Conservation (phyloP, 2,113 vertebrate genomes). For the Calidris pygmaea region DNA sequence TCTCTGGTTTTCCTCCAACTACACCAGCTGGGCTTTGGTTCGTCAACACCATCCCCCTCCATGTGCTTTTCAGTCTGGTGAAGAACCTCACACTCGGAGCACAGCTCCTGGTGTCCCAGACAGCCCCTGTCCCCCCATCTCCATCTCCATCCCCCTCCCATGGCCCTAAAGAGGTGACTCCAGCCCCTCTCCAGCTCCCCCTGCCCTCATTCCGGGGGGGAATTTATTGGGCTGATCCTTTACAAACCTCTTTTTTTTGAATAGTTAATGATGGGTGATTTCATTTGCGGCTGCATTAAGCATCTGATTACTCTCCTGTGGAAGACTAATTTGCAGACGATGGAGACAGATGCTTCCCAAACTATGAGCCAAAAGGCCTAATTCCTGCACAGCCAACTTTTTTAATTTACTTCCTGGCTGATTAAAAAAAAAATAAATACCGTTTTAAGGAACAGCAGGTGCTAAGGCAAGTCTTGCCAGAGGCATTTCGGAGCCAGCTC, state of each 20-base stretch:
- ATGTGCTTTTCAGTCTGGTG: fast-evolving
- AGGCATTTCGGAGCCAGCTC: fast-evolving
- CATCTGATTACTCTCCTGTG: constrained; percentile 65
- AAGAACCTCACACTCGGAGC: fast-evolving
- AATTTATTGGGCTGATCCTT: neutral
- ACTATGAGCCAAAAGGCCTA: constrained; percentile 55
- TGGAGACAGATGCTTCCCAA: constrained; percentile 67
- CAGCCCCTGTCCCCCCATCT: fast-evolving
- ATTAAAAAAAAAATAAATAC: neutral
- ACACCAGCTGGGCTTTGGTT: neutral
- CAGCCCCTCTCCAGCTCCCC: neutral
- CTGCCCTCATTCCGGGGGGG: neutral
- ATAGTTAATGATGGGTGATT: constrained; percentile 45
- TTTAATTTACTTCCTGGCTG: constrained; percentile 5
- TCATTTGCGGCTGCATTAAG: constrained; percentile 52
- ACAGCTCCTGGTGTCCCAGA: fast-evolving
- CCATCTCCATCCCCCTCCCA: neutral
- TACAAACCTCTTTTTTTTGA: constrained; percentile 17
- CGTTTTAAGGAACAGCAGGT: neutral
- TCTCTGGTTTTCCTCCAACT: neutral
- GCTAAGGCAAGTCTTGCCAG: neutral
- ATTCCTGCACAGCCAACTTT: constrained; percentile 56
- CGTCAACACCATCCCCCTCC: fast-evolving
- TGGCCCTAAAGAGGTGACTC: neutral
- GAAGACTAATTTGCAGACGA: constrained; percentile 59